Evolutionary conservation across 2,797 vertebrate genomes (phyloP), one percentile per base, ranked within the genome.

Genomic region (Myripristis murdjan): DNA sequence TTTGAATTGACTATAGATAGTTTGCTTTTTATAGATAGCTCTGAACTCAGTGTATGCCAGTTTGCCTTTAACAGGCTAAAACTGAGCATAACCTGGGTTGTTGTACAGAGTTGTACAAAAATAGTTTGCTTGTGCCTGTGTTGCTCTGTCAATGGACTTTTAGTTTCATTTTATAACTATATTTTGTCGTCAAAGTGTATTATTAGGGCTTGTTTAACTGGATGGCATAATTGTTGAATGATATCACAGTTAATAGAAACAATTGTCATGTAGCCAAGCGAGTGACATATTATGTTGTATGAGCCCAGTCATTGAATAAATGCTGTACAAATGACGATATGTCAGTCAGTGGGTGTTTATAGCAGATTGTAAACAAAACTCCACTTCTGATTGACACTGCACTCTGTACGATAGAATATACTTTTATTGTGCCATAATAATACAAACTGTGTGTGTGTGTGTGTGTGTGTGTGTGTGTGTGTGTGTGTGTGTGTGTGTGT

Each of bases 331-430:
- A 76, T 81, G 69, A 81, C 83, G 72, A 12, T 46, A 33, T 71
- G 85, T 88, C 86, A 85, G 75, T 88, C 85, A 87, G 88, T 86
- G 87, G 84, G 88, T 90, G 82, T 83, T 89, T 82, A 88, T 64
- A 20, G 73, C 60, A 39, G 62, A 76, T 58, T 85, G 83, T 90
- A 87, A 91, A 86, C 74, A 84, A 84, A 83, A 67, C 80, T 68
- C 35, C 54, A 47, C 52, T 37, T 64, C 12, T 84, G 86, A 90
- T 76, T 90, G 84, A 89, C 82, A 82, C 64, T 46, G 54, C 53
- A 75, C 85, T 86, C 76, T 71, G 60, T 68, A 46, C 65, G 79
- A 86, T 57, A 33, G 46, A 51, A 59, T 43, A 31, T 37, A 85
- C 80, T 85, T 83, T 60, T 43, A 88, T 87, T 81, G 81, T 68